Conservation (phyloP, 1,140 invertebrate genomes). For the Caenorhabditis latens region DNA sequence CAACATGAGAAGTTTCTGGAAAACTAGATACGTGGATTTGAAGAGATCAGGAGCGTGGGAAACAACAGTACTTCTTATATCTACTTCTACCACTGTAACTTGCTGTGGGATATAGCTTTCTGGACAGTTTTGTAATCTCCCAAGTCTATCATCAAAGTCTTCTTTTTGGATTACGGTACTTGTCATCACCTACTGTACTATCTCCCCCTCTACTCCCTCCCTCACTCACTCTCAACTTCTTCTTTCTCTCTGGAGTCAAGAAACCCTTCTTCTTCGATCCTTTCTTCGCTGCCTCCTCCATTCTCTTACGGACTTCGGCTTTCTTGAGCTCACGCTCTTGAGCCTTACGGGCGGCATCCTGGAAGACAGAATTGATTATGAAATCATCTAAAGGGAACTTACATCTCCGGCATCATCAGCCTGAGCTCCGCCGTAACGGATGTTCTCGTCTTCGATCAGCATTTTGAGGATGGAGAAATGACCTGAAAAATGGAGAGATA, state of each 20-base stretch:
- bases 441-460: constrained; percentile 54
- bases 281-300: constrained; percentile 76
- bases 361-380: constrained; percentile 47
- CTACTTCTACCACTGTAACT: too few relatives aligned
- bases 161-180: neutral
- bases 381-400: neutral
- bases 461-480: neutral
- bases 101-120: too few relatives aligned
- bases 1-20: constrained; percentile 92
- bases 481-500: neutral
- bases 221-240: constrained; percentile 81
- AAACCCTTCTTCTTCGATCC: constrained; percentile 78
- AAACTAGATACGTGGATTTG: constrained; percentile 42
- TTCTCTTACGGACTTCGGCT: constrained; percentile 77
- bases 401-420: constrained; percentile 60
- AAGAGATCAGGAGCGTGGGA: too few relatives aligned
- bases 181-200: constrained; percentile 75
- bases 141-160: neutral
- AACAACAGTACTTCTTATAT: too few relatives aligned
- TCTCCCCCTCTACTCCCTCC: too few relatives aligned
- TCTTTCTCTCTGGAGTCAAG: constrained; percentile 77
- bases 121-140: too few relatives aligned
- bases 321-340: constrained; percentile 77
- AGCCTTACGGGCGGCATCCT: constrained; percentile 76
- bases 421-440: constrained; percentile 65